phyloP scores from a whole-genome alignment of 2,888 invertebrate genomes.

The Priocnemis perturbator region DNA sequence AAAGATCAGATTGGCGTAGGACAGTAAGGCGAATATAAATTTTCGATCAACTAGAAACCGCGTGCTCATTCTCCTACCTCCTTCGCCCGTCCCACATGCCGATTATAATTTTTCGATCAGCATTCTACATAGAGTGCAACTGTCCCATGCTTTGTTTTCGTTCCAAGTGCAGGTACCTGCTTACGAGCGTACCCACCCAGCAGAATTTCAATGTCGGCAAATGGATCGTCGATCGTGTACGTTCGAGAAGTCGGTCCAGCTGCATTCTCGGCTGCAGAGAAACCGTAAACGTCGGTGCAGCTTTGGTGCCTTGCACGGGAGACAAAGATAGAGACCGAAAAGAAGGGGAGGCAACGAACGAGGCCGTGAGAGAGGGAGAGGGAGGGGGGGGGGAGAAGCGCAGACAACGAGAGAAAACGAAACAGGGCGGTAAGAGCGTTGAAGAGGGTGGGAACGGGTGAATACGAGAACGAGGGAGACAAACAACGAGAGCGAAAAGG shows the following conservation, averaged over 20 bases:
- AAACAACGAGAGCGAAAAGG: slow-evolving; percentile 15
- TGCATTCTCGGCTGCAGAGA: slow-evolving; percentile 14
- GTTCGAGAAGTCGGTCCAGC: slow-evolving; percentile 37
- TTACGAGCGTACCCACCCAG: background rate
- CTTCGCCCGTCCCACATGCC: too few species aligned
- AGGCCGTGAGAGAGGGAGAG: slow-evolving; percentile 6
- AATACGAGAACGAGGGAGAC: background rate
- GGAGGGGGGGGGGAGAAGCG: slow-evolving; percentile 8
- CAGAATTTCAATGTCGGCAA: slow-evolving; percentile 35
- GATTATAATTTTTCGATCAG: too few species aligned
- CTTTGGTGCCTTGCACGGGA: slow-evolving; percentile 13
- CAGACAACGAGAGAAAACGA: slow-evolving; percentile 16
- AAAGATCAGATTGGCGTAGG: too few species aligned
- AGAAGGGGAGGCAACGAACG: slow-evolving; percentile 10
- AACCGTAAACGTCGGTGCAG: slow-evolving; percentile 38
- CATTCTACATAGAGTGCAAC: too few species aligned
- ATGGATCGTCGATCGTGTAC: slow-evolving; percentile 40
- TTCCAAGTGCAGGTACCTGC: slow-evolving; percentile 5
- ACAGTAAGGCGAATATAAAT: too few species aligned
- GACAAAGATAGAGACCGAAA: background rate
- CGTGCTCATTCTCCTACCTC: too few species aligned
- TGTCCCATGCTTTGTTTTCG: background rate
- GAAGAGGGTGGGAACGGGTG: background rate
- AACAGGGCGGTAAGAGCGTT: background rate
- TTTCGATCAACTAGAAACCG: too few species aligned